A percentile compares a stretch with the other conserved stretches of the same genome.
Evolutionary conservation across 2,113 vertebrate species (phyloP).

Genomic region (Oplegnathus fasciatus): DNA sequence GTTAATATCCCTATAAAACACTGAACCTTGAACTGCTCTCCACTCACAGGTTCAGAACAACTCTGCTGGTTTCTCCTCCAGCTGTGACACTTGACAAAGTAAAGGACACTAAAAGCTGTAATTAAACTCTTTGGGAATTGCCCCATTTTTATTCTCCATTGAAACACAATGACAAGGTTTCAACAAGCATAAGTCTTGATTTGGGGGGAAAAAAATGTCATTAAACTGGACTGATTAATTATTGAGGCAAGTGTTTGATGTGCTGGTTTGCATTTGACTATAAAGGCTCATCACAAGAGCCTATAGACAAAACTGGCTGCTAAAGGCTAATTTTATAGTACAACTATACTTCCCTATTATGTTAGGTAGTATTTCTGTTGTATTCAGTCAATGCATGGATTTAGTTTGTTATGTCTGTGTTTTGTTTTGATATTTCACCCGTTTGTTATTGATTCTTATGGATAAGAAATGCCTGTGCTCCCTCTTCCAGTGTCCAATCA

Average conservation of each 20-base stretch:
- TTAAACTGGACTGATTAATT: conserved; percentile 3
- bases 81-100: conserved; percentile 23
- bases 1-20: not conserved
- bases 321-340: not conserved
- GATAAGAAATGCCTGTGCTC: conserved; percentile 27
- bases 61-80: conserved; percentile 2
- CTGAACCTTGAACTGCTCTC: not conserved
- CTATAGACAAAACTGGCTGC: not conserved
- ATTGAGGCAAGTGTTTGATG: not conserved
- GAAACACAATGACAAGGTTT: conserved; percentile 1
- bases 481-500: conserved; percentile 39
- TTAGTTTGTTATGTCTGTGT: not conserved
- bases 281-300: not conserved
- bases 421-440: conserved; percentile 10
- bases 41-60: not conserved
- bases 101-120: conserved; percentile 37
- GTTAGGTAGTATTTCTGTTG: not conserved
- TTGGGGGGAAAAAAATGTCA: not conserved
- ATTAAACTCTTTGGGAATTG: conserved; percentile 10
- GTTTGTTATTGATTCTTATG: conserved; percentile 30
- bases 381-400: not conserved
- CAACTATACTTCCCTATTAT: not conserved
- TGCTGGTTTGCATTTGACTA: not conserved
- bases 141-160: not conserved
- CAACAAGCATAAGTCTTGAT: not conserved